Evolutionary conservation across 2,888 invertebrate species (phyloP).

Genomic region (Ceratothoa steindachneri): DNA sequence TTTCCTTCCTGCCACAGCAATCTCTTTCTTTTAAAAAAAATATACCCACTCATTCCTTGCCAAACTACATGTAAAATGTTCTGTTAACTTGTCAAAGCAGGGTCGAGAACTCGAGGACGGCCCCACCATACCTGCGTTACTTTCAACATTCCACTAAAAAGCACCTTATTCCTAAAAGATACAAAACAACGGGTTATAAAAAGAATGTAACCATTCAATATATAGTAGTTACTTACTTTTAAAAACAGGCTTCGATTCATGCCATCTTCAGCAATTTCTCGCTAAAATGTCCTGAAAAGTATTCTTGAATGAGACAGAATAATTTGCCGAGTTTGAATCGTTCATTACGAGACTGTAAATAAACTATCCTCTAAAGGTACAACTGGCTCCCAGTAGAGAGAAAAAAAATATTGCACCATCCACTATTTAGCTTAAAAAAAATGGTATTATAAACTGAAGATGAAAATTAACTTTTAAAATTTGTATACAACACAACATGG

Average conservation of each 20-base stretch:
- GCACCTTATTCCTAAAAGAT: background rate
- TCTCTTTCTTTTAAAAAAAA: too few species aligned
- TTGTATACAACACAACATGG: background rate
- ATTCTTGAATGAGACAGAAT: too few species aligned
- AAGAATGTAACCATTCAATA: background rate
- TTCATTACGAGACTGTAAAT: background rate
- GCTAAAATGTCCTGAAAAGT: background rate
- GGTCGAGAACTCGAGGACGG: background rate
- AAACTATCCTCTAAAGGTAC: background rate
- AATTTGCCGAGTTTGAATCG: too few species aligned
- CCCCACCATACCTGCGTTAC: background rate
- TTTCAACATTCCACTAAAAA: background rate
- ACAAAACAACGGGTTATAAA: background rate
- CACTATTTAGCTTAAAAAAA: background rate
- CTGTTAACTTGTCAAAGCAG: background rate
- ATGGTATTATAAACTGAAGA: background rate
- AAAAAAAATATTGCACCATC: background rate
- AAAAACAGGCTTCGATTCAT: too few species aligned
- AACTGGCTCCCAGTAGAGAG: background rate
- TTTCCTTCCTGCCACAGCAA: too few species aligned
- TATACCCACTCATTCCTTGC: background rate
- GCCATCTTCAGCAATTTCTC: background rate
- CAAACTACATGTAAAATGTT: background rate
- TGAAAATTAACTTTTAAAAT: background rate
- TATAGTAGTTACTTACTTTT: too few species aligned